Conservation (phyloP, 2,113 vertebrate species). For the Balaenoptera acutorostrata region DNA sequence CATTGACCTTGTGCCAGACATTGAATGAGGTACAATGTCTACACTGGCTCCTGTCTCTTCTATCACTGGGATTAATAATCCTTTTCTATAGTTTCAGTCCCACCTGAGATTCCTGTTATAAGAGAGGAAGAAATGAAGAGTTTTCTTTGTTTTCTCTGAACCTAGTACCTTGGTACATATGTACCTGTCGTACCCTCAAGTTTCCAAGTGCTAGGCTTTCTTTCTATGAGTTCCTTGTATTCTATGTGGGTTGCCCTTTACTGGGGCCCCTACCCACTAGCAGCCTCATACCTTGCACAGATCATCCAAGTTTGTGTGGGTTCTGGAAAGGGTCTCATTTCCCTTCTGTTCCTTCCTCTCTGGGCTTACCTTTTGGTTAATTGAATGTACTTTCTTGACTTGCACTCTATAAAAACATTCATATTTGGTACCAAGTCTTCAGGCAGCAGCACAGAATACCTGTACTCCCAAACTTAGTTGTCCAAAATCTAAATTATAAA, state of each 20-base stretch:
- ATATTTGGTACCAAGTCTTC: background rate
- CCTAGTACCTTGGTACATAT: background rate
- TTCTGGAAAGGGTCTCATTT: background rate
- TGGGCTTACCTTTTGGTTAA: background rate
- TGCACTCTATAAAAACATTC: background rate
- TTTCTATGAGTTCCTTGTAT: background rate
- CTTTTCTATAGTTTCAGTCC: background rate
- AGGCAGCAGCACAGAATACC: background rate
- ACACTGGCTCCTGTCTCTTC: background rate
- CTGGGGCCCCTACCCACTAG: background rate
- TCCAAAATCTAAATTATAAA: background rate
- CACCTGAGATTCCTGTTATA: background rate
- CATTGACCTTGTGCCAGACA: background rate
- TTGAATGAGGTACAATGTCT: background rate
- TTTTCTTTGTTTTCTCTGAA: background rate
- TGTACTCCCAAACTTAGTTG: background rate
- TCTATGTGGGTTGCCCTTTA: background rate
- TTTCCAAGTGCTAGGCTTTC: background rate
- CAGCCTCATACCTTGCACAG: background rate
- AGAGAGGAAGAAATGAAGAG: background rate
- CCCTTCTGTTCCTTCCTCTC: background rate
- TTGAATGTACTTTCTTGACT: background rate
- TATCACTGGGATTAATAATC: background rate
- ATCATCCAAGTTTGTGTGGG: background rate
- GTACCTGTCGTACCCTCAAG: background rate